Conservation (phyloP, 1,140 invertebrate genomes). For the Tribolium castaneum region DNA sequence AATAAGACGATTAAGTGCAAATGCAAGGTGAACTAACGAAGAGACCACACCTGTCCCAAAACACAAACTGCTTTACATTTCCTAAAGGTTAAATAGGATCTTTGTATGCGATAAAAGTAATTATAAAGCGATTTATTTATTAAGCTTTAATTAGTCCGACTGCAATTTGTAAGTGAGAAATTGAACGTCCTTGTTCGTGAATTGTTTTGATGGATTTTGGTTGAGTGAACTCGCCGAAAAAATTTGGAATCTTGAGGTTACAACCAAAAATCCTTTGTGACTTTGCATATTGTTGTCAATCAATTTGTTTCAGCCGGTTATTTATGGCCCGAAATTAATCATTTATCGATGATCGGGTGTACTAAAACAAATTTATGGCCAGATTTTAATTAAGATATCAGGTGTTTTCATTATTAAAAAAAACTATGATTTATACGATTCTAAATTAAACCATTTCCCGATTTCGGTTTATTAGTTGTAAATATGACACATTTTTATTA, state of each 20-base stretch:
- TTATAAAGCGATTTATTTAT: constrained; percentile 27
- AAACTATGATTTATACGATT: neutral
- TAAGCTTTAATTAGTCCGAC: neutral
- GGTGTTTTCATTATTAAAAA: neutral
- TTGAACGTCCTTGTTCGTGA: constrained; percentile 4
- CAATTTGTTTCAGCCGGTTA: neutral
- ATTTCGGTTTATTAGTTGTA: neutral
- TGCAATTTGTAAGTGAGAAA: constrained; percentile 12
- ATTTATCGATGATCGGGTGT: neutral
- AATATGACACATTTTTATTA: neutral
- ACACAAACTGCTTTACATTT: constrained; percentile 2
- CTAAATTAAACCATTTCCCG: neutral
- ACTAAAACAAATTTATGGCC: neutral
- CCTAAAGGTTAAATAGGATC: neutral
- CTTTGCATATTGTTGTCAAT: neutral
- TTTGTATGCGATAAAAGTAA: constrained; percentile 20
- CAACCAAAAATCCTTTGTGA: no score
- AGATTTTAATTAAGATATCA: neutral
- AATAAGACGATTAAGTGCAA: constrained; percentile 13
- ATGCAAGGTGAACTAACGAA: constrained; percentile 20
- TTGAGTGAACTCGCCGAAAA: constrained; percentile 10
- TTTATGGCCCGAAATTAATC: neutral
- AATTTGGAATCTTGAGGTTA: neutral
- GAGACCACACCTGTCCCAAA: constrained; percentile 15
- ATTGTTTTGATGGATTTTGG: neutral